Base-by-base conservation (phyloP, 2,888 invertebrate genomes). In the Nineta flava region DNA sequence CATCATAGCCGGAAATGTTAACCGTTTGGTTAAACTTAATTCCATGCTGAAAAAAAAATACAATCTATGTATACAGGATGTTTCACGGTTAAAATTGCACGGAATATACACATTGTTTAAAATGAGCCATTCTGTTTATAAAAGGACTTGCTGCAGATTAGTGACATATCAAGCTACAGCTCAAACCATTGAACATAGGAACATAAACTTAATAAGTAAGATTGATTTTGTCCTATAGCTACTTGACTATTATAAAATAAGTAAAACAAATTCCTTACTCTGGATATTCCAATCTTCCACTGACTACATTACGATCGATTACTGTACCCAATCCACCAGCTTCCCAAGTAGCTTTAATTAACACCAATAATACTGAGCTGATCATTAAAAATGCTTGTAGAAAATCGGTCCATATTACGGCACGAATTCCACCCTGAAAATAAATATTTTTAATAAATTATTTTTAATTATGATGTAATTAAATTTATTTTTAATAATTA, bases 371-470 rank as follows among this genome's bases (percentile, higher is more conserved):
- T 72, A 87, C 80, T 0, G 85, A 79, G 2, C 79, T 79, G 53
- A 81, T 75, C 85, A 87, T 86, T 5, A 81, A 73, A 15, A 81
- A 73, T 50, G 81, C 81, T 67, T 87, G 87, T 50, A 85, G 77
- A 16, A 85, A 26, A 26, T 26, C 26, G 7, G 26, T 26, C 26
- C 26, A 26, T 5, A 26, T 26, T 26, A 26, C 26, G 7, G 26
- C 26, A 6, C 26, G 83, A 41, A 87, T 67, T 48, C 86, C 86
- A 57, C 84, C 86, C 84, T 85, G 55, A 48, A 55, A 50, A 42
- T 19, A 42, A 42, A 13, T 5, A 15, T 42, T 42, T 42, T 16
- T 42, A 2, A 42, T 50, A 47, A 6, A 17, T 48, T n/a, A 17
- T 43, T 7, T 44, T 38, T 13, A 38, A 16, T 48, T 13, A 38